Percentiles rank a stretch among this genome's conserved stretches.
phyloP scores from a whole-genome alignment of 2,113 vertebrate genomes.

The Trogon melanurus region DNA sequence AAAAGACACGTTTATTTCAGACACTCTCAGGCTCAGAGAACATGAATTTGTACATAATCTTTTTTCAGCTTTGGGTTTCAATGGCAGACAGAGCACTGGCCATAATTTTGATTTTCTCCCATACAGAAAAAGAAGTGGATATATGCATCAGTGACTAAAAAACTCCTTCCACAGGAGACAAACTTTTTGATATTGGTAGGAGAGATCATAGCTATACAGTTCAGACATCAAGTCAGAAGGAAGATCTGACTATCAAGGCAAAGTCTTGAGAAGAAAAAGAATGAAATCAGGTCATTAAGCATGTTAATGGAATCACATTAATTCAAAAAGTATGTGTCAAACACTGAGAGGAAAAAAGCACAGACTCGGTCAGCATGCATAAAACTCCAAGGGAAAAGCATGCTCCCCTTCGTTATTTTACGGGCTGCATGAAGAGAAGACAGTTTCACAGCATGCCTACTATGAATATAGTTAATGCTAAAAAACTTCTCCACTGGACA shows the following conservation, averaged over 20 bases:
- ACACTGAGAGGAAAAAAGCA: not conserved
- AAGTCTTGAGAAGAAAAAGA: not conserved
- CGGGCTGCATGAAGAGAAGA: not conserved
- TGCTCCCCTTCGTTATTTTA: not conserved
- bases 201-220: not conserved
- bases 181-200: not conserved
- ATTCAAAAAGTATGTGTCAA: not conserved
- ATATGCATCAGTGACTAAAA: not conserved
- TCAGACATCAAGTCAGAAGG: not conserved
- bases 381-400: not conserved
- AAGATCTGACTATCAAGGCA: not conserved
- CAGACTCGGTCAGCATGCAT: not conserved
- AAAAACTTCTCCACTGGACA: not conserved
- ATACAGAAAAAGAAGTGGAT: not conserved
- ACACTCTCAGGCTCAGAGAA: not conserved
- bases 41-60: not conserved
- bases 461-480: not conserved
- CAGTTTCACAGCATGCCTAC: not conserved
- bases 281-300: not conserved
- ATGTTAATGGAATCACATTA: not conserved
- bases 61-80: not conserved
- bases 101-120: not conserved
- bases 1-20: not conserved
- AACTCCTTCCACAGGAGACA: not conserved
- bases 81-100: not conserved